These are phyloP conservation scores for Lepidochrysops patricia DNA, from an alignment of 2,888 invertebrate genomes.

Conservation along the genomic window DNA sequence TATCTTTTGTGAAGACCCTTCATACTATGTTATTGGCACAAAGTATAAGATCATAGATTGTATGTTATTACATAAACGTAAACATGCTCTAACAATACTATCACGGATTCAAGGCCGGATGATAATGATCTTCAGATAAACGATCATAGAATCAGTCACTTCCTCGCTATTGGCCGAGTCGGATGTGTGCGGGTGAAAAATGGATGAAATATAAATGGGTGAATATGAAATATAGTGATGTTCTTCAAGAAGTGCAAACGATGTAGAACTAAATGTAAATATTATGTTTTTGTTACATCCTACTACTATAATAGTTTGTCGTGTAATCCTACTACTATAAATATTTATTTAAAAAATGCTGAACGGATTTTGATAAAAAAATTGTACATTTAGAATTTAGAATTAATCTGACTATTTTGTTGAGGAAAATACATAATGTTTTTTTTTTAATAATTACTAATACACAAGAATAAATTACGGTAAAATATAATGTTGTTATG, in stretches of 20 bases:
- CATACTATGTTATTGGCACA: background rate
- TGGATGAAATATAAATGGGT: background rate
- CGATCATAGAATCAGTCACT: background rate
- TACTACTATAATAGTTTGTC: no score
- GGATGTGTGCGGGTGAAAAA: background rate
- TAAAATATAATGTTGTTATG: no score
- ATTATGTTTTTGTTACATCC: conserved; percentile 20
- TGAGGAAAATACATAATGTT: no score
- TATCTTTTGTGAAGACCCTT: no score
- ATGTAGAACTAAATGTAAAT: conserved; percentile 58
- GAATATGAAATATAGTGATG: conserved; percentile 31
- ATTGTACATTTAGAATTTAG: no score
- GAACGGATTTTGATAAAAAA: background rate
- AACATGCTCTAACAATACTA: background rate
- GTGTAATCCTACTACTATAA: background rate
- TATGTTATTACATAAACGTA: background rate
- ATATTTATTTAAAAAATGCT: background rate
- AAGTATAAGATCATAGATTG: background rate
- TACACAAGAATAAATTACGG: no score
- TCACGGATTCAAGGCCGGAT: background rate
- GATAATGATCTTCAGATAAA: background rate
- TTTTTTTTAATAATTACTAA: no score
- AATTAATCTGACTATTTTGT: no score
- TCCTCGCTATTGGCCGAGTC: background rate
- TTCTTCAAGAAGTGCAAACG: conserved; percentile 59